Base-by-base conservation (phyloP, 2,888 invertebrate species). In the Lasioglossum malachurum region DNA sequence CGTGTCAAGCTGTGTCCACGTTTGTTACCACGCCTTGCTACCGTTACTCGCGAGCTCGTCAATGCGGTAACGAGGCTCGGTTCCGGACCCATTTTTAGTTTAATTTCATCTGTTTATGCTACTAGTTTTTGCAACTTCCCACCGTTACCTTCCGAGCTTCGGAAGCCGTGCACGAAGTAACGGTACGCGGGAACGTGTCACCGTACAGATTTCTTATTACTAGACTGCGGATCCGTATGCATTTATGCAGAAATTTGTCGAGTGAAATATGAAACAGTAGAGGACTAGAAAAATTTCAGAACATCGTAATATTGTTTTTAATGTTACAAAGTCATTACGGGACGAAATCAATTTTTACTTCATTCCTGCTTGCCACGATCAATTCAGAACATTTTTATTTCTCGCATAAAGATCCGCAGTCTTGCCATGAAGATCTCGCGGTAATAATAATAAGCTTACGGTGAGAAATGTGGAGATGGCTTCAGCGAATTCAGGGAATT, bases 1-100 rank as follows among this genome's bases (percentile, higher is more conserved):
- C 49, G 53, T 53, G 53, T 53, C 53, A 53, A 53, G 53, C 53
- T 53, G n/a, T n/a, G 23, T 53, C 83, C 84, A 73, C 78, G 75
- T 57, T 44, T 78, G 53, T 53, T 53, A 53, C 53, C 53, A n/a
- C 53, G n/a, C 53, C 10, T n/a, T 53, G 53, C 53, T 53, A 53
- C 53, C 53, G 53, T 53, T 53, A 53, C 53, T 53, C 53, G 53
- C 0, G 23, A 53, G 23, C 53, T 8, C 53, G 2, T 53, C 53
- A 53, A 53, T 53, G 53, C 23, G 53, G 23, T 53, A n/a, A 53
- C 53, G 53, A 53, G 23, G 53, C 53, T 53, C 53, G n/a, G 53
- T n/a, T 53, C n/a, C n/a, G 53, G 53, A 53, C 53, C 23, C 53
- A 38, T 35, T 49, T n/a, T 46, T 46, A 44, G 49, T 74, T 49